A percentile compares a stretch with the other conserved stretches of the same genome.
phyloP scores from a whole-genome alignment of 2,888 invertebrate species.

The Synergus gifuensis region DNA sequence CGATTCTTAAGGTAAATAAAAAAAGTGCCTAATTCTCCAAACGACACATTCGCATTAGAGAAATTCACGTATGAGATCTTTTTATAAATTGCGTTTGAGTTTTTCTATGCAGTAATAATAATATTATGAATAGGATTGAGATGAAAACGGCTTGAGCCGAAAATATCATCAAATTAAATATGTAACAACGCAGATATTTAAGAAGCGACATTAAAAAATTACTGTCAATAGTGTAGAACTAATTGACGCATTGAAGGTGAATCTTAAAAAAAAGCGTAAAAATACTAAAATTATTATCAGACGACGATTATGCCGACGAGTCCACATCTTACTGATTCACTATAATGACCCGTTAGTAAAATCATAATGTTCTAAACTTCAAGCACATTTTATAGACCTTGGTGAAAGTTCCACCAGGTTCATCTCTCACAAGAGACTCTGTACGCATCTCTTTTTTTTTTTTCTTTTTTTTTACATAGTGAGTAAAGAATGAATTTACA shows the following conservation, averaged over 20 bases:
- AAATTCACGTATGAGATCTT: slow-evolving; percentile 9
- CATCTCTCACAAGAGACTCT: slow-evolving; percentile 8
- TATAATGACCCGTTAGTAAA: slow-evolving; percentile 30
- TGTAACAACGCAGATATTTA: not conserved
- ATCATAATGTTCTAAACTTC: slow-evolving; percentile 14
- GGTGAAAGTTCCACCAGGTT: slow-evolving; percentile 11
- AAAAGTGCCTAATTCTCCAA: not conserved
- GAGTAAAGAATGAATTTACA: slow-evolving; percentile 1
- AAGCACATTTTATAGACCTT: not conserved
- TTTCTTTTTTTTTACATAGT: not conserved
- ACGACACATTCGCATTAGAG: not conserved
- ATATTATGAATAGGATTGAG: not conserved
- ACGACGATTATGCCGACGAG: slow-evolving; percentile 13
- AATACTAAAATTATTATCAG: slow-evolving; percentile 22
- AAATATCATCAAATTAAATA: slow-evolving; percentile 14
- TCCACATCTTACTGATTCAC: slow-evolving; percentile 14
- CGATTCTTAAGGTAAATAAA: not conserved
- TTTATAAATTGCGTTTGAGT: slow-evolving; percentile 7
- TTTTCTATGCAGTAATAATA: not conserved
- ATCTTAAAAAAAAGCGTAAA: not conserved
- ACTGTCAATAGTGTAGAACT: not conserved
- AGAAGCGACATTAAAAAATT: slow-evolving; percentile 8
- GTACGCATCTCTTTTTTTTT: not conserved
- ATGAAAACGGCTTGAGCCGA: not conserved
- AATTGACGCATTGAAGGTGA: not conserved